Percentiles rank a stretch among this genome's conserved stretches.
Conservation (phyloP, 1,140 invertebrate genomes). For the Amphibalanus amphitrite region DNA sequence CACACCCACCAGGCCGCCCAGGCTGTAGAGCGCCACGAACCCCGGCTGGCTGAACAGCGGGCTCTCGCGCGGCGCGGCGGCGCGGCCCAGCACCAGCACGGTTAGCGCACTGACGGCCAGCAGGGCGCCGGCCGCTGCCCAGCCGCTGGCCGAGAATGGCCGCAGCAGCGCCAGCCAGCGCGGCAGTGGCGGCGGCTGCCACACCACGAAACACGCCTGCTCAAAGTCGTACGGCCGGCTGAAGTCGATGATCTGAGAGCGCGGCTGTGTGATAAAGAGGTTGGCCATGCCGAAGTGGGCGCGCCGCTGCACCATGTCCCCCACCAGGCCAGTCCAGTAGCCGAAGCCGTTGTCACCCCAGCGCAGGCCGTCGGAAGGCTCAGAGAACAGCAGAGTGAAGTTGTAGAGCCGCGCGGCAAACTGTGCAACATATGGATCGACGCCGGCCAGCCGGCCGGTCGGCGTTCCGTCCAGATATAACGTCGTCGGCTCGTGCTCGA, state of each 20-base stretch:
- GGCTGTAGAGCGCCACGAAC: too few species aligned
- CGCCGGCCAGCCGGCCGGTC: conserved; percentile 6
- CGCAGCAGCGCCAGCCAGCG: conserved; percentile 16
- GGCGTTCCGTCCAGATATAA: conserved; percentile 6
- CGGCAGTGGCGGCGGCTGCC: conserved; percentile 9
- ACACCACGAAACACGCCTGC: conserved; percentile 15
- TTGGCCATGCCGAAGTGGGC: conserved; percentile 18
- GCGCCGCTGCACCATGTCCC: conserved; percentile 13
- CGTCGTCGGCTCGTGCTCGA: conserved; percentile 15
- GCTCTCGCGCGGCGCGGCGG: background rate
- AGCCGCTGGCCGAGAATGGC: conserved; percentile 11
- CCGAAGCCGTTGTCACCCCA: conserved; percentile 18
- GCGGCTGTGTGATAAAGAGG: conserved; percentile 17
- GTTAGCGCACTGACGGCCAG: background rate
- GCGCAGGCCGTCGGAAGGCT: conserved; percentile 15
- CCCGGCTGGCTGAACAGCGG: too few species aligned
- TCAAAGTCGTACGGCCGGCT: conserved; percentile 15
- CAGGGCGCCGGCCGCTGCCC: background rate
- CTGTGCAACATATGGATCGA: conserved; percentile 15
- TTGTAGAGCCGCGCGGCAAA: conserved; percentile 15
- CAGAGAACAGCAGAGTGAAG: conserved; percentile 14
- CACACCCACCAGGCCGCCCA: too few species aligned
- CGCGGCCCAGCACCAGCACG: background rate
- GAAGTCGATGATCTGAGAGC: conserved; percentile 16
- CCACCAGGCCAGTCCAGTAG: conserved; percentile 18